These are phyloP conservation scores for Pelvicachromis taeniatus DNA, from an alignment of 2,113 vertebrate genomes.

Conservation along the genomic window DNA sequence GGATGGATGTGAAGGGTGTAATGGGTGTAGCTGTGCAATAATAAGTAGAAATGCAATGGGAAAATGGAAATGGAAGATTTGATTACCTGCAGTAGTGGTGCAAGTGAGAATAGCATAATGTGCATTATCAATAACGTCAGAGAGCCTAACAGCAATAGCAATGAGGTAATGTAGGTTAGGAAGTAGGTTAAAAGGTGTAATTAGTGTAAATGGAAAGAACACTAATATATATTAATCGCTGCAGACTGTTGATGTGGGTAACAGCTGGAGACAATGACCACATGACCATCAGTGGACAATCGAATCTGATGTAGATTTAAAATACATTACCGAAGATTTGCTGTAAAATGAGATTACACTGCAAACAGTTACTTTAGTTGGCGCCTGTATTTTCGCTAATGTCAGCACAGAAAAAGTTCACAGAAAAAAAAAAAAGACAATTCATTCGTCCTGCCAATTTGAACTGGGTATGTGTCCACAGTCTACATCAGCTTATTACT, in stretches of 20 bases:
- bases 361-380: neutral
- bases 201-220: conserved; percentile 40
- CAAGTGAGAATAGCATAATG: conserved; percentile 45
- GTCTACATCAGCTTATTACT: neutral
- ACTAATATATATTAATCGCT: conserved; percentile 42
- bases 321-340: conserved; percentile 9
- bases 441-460: neutral
- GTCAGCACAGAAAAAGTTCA: neutral
- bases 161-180: conserved; percentile 43
- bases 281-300: conserved; percentile 3
- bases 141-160: conserved; percentile 22
- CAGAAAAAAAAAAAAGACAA: neutral
- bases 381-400: neutral
- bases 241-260: conserved; percentile 24
- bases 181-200: conserved; percentile 44
- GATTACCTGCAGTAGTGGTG: conserved; percentile 41
- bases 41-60: conserved; percentile 37
- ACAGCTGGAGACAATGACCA: conserved; percentile 30
- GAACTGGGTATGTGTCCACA: neutral
- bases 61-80: conserved; percentile 45
- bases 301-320: conserved; percentile 12
- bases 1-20: conserved; percentile 34
- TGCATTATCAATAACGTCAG: conserved; percentile 41
- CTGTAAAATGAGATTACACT: neutral
- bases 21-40: conserved; percentile 33